Conservation (phyloP, 1,140 invertebrate genomes). For the Hycleus phaleratus region DNA sequence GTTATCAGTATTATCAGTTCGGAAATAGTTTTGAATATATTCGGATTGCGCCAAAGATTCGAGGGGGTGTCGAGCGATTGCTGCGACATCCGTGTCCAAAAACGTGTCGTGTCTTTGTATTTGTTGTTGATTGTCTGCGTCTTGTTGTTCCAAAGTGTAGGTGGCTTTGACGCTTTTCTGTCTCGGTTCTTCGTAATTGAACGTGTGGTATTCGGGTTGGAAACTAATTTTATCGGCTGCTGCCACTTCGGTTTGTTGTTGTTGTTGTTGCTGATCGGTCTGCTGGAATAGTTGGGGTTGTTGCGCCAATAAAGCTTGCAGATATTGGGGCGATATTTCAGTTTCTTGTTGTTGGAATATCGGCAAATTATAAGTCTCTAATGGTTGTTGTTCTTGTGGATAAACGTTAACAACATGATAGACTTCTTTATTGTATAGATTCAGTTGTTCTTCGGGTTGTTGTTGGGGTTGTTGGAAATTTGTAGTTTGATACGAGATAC, state of each 20-base stretch:
- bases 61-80: not conserved
- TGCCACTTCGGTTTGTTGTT: not conserved
- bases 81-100: conserved; percentile 13
- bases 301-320: not conserved
- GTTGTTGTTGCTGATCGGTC: not conserved
- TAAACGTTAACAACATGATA: conserved; percentile 47
- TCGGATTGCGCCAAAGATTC: conserved; percentile 23
- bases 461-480: conserved; percentile 36
- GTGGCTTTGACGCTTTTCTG: conserved; percentile 17
- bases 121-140: not conserved
- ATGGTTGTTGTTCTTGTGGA: conserved; percentile 40
- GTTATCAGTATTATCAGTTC: conserved; percentile 16
- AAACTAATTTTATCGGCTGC: conserved; percentile 9
- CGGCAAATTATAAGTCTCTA: conserved; percentile 17
- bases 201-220: conserved; percentile 25
- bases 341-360: conserved; percentile 37
- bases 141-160: not conserved
- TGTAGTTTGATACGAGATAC: conserved; percentile 29
- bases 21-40: conserved; percentile 30
- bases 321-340: not conserved
- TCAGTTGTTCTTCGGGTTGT: not conserved
- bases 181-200: conserved; percentile 27
- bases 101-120: not conserved
- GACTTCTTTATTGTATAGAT: conserved; percentile 38
- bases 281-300: not conserved